These are phyloP conservation scores for Eulemur rufifrons DNA, from an alignment of 2,113 vertebrate species.

Conservation along the genomic window DNA sequence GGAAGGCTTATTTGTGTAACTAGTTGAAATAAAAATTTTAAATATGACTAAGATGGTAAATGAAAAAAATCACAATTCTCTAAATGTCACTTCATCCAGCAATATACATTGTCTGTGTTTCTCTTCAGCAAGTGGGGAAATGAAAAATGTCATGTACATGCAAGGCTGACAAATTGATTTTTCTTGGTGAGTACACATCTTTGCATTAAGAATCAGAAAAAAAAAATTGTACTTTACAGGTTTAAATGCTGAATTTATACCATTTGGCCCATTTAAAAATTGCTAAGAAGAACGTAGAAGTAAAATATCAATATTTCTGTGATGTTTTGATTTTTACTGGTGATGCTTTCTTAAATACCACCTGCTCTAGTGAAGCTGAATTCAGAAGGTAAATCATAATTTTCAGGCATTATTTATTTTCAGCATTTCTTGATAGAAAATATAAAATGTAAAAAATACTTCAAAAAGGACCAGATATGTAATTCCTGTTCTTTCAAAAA, in stretches of 20 bases:
- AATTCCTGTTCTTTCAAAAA: slow-evolving; percentile 25
- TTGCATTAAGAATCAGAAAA: slow-evolving; percentile 58
- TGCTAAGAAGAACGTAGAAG: slow-evolving; percentile 42
- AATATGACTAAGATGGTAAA: slow-evolving; percentile 44
- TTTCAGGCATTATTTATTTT: slow-evolving; percentile 61
- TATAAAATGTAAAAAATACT: slow-evolving; percentile 49
- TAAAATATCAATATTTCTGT: slow-evolving; percentile 63
- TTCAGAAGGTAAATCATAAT: slow-evolving; percentile 61
- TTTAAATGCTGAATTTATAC: slow-evolving; percentile 62
- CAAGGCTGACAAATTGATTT: slow-evolving; percentile 68
- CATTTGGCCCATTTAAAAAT: slow-evolving; percentile 66
- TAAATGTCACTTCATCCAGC: slow-evolving; percentile 52
- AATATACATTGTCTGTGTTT: slow-evolving; percentile 25
- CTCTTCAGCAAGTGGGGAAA: slow-evolving; percentile 53
- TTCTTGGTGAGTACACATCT: slow-evolving; percentile 62
- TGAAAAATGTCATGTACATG: slow-evolving; percentile 62
- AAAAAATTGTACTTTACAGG: slow-evolving; percentile 45
- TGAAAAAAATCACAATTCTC: slow-evolving; percentile 10
- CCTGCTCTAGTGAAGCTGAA: slow-evolving; percentile 49
- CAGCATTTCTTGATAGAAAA: slow-evolving; percentile 47
- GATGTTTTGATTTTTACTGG: slow-evolving; percentile 67
- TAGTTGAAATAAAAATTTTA: slow-evolving; percentile 63
- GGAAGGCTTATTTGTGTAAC: slow-evolving; percentile 24
- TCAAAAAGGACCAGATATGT: slow-evolving; percentile 25
- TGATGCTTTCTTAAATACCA: slow-evolving; percentile 59